phyloP scores from a whole-genome alignment of 2,888 invertebrate genomes.

The Ormyrus rosae region DNA sequence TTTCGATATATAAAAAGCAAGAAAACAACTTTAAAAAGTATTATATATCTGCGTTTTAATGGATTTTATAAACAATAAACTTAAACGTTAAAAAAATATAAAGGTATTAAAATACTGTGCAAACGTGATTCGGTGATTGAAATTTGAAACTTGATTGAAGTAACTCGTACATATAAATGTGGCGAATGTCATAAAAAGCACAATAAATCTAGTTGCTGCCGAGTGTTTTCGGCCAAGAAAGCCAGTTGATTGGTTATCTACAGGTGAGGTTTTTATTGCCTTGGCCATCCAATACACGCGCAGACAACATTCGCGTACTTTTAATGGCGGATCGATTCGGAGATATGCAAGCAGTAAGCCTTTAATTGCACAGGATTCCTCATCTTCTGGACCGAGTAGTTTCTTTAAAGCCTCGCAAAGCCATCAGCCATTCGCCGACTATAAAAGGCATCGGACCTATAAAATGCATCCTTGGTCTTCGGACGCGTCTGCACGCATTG shows the following conservation, averaged over 20 bases:
- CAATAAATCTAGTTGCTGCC: too few relatives aligned
- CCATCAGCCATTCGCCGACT: conserved; percentile 68
- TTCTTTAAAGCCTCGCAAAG: conserved; percentile 68
- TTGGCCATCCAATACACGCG: conserved; percentile 70
- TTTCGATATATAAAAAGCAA: conserved; percentile 9
- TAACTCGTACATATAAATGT: too few relatives aligned
- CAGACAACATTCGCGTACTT: conserved; percentile 19
- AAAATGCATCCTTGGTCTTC: conserved; percentile 75
- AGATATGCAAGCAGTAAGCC: conserved; percentile 76
- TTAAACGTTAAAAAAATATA: too few relatives aligned
- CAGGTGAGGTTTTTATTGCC: conserved; percentile 72
- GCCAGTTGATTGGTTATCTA: conserved; percentile 61
- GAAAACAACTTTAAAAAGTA: conserved; percentile 6
- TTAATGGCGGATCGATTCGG: conserved; percentile 75
- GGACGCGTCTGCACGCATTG: conserved; percentile 46
- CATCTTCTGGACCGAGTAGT: conserved; percentile 66
- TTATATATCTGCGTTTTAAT: not conserved
- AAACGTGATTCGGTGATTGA: too few relatives aligned
- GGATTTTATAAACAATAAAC: too few relatives aligned
- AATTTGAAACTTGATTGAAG: too few relatives aligned
- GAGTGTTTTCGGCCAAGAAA: conserved; percentile 21
- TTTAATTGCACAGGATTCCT: conserved; percentile 76
- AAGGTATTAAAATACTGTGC: too few relatives aligned
- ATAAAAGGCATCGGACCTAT: conserved; percentile 76
- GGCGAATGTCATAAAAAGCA: too few relatives aligned